Percentiles rank a stretch among this genome's conserved stretches.
These are phyloP conservation scores for Eriocheir sinensis DNA, from an alignment of 1,140 invertebrate species.

Conservation along the genomic window DNA sequence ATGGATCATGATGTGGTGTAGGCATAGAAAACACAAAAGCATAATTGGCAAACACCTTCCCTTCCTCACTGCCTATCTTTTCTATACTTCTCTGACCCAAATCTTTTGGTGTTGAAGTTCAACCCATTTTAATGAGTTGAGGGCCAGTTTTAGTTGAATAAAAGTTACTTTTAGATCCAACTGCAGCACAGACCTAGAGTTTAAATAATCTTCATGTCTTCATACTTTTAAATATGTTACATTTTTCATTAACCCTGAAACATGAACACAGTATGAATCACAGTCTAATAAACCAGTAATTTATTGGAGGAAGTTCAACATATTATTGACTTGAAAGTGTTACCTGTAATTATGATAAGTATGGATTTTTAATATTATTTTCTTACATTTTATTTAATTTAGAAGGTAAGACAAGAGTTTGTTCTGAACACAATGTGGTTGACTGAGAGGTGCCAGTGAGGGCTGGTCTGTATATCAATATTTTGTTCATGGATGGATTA, in stretches of 20 bases:
- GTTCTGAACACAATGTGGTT: neutral
- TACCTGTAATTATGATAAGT: constrained; percentile 14
- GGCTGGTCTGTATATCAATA: neutral
- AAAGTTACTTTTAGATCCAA: too few species aligned
- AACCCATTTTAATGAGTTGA: neutral
- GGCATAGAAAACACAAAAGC: neutral
- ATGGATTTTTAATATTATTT: constrained; percentile 53
- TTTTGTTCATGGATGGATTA: neutral
- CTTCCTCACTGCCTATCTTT: neutral
- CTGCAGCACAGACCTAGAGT: neutral
- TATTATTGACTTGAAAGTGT: neutral
- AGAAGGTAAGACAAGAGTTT: constrained; percentile 2
- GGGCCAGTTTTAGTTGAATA: neutral
- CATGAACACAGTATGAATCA: constrained; percentile 62
- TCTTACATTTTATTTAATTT: constrained; percentile 42
- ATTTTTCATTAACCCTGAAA: neutral
- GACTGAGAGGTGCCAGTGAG: neutral
- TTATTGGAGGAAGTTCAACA: neutral
- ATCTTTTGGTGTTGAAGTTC: neutral
- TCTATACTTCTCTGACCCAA: neutral
- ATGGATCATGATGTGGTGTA: constrained; percentile 2
- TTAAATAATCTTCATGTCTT: neutral
- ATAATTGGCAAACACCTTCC: too few species aligned
- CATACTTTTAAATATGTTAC: neutral
- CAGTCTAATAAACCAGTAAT: constrained; percentile 43